Evolutionary conservation across 2,113 vertebrate species (phyloP).

Genomic region (Phoxinus phoxinus): DNA sequence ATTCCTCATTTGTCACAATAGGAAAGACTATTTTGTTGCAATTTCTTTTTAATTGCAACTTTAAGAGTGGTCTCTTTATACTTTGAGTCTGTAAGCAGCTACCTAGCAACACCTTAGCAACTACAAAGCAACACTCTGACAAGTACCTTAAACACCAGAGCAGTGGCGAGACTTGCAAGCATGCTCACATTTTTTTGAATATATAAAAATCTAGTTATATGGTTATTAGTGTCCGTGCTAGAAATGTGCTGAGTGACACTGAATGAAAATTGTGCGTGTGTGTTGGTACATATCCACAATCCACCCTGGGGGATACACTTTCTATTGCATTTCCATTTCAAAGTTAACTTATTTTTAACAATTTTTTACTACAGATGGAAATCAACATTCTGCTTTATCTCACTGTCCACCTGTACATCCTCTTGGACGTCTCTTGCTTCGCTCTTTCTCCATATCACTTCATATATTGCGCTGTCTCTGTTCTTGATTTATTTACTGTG

Average conservation of each 20-base stretch:
- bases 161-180: neutral
- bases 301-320: conserved; percentile 52
- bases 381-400: neutral
- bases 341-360: conserved; percentile 58
- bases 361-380: neutral
- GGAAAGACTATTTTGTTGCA: neutral
- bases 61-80: neutral
- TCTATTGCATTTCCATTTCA: conserved; percentile 66
- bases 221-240: conserved; percentile 3
- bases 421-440: neutral
- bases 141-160: neutral
- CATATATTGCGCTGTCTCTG: neutral
- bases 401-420: conserved; percentile 21
- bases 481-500: neutral
- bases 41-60: neutral
- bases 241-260: conserved; percentile 59
- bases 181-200: neutral
- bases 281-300: conserved; percentile 7
- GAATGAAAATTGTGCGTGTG: conserved; percentile 15
- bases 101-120: neutral
- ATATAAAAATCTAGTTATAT: neutral
- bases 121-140: neutral
- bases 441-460: conserved; percentile 13
- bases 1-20: neutral
- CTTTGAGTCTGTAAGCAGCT: neutral